Percentiles rank a stretch among this genome's conserved stretches.
These are phyloP conservation scores for Eupithecia dodoneata DNA, from an alignment of 2,888 invertebrate genomes.

Conservation along the genomic window DNA sequence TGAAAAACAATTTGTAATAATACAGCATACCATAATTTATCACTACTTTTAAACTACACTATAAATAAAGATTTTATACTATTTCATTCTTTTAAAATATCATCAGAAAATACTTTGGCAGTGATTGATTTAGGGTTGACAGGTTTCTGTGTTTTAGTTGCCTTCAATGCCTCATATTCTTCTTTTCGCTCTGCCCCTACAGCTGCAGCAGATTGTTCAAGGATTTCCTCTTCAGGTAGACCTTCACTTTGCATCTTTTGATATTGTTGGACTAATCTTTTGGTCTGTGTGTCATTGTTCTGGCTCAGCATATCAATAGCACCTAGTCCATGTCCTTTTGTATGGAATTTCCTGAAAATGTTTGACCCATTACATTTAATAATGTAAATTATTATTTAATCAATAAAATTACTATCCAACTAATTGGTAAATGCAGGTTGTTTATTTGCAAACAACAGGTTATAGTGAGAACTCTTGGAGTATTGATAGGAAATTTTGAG, in stretches of 20 bases:
- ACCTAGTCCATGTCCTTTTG: slow-evolving; percentile 82
- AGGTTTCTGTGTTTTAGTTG: slow-evolving; percentile 45
- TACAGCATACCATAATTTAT: slow-evolving; percentile 10
- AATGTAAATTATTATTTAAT: too few relatives aligned
- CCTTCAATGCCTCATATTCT: slow-evolving; percentile 46
- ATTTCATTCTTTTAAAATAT: slow-evolving; percentile 64
- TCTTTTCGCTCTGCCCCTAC: slow-evolving; percentile 60
- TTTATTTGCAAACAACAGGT: background rate
- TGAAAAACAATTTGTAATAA: background rate
- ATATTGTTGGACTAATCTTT: slow-evolving; percentile 86
- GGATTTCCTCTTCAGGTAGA: slow-evolving; percentile 79
- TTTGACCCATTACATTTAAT: background rate
- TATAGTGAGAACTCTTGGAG: background rate
- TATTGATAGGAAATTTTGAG: background rate
- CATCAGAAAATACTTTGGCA: slow-evolving; percentile 63
- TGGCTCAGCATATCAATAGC: slow-evolving; percentile 81
- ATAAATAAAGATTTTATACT: slow-evolving; percentile 6
- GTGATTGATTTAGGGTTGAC: slow-evolving; percentile 63
- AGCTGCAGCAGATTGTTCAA: slow-evolving; percentile 64
- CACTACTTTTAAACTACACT: slow-evolving; percentile 15
- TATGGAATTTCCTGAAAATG: slow-evolving; percentile 86
- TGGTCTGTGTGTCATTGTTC: slow-evolving; percentile 82
- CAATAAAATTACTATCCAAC: too few relatives aligned
- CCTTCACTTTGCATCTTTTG: slow-evolving; percentile 83
- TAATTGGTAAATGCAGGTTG: too few relatives aligned